A percentile compares a stretch with the other conserved stretches of the same genome.
Evolutionary conservation across 2,888 invertebrate genomes (phyloP).

Genomic region (Girardia tigrina): DNA sequence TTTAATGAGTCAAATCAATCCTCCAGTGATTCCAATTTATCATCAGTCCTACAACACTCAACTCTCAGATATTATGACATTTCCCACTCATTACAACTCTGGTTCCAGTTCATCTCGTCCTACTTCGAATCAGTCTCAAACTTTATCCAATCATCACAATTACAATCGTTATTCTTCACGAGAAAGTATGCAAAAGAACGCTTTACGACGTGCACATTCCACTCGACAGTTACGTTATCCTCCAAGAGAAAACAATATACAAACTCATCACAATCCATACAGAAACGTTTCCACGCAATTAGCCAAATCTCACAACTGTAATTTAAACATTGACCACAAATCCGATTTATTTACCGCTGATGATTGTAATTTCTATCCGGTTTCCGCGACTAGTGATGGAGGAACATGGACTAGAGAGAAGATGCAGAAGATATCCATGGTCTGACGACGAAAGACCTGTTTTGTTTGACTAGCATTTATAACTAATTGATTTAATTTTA

Average conservation of each 20-base stretch:
- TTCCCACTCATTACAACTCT: not conserved
- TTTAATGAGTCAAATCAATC: slow-evolving; percentile 6
- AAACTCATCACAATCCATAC: not conserved
- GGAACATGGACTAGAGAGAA: slow-evolving; percentile 33
- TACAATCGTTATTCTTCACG: not conserved
- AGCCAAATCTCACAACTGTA: slow-evolving; percentile 18
- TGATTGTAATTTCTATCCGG: not conserved
- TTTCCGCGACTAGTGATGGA: not conserved
- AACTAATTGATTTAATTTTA: too few species aligned
- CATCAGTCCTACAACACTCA: not conserved
- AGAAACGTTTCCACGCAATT: not conserved
- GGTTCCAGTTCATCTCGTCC: slow-evolving; percentile 2
- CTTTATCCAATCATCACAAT: slow-evolving; percentile 2
- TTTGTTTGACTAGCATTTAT: too few species aligned
- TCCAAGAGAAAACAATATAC: not conserved
- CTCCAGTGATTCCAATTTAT: slow-evolving; percentile 18
- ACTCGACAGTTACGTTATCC: not conserved
- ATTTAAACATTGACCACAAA: slow-evolving; percentile 8
- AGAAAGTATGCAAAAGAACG: slow-evolving; percentile 8
- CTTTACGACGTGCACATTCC: not conserved
- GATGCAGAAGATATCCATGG: slow-evolving; percentile 35
- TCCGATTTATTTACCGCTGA: not conserved
- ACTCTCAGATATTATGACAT: not conserved
- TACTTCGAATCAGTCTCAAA: slow-evolving; percentile 10
- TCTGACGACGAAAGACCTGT: too few species aligned